Evolutionary conservation across 2,113 vertebrate genomes (phyloP).

Genomic region (Gnathonemus echidnorhynchus): DNA sequence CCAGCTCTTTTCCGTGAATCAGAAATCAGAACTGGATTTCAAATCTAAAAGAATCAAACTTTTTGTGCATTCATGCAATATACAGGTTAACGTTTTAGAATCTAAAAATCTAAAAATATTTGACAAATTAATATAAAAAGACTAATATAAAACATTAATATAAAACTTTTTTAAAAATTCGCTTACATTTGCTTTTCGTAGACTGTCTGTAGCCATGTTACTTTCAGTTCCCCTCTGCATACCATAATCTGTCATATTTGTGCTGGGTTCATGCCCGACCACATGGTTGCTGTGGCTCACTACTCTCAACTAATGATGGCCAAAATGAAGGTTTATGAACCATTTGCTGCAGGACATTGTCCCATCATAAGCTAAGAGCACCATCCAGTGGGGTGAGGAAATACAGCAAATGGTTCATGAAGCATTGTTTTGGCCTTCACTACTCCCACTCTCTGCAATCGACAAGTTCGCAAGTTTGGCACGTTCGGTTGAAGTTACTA

Average conservation of each 20-base stretch:
- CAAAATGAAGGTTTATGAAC: neutral
- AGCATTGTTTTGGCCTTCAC: neutral
- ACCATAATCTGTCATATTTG: neutral
- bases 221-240: neutral
- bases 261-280: neutral
- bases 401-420: neutral
- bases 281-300: neutral
- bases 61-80: neutral
- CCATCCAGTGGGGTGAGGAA: neutral
- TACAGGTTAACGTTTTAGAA: neutral
- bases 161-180: neutral
- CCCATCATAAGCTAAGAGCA: neutral
- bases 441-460: neutral
- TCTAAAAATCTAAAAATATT: neutral
- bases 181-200: neutral
- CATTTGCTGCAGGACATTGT: neutral
- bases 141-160: neutral
- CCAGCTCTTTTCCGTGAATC: neutral
- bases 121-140: neutral
- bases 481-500: neutral
- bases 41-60: neutral
- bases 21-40: neutral
- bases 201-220: neutral
- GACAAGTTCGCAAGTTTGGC: neutral
- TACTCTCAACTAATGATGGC: neutral